A percentile compares a stretch with the other conserved stretches of the same genome.
phyloP scores from a whole-genome alignment of 2,888 invertebrate species.

The Saturnia japonica region DNA sequence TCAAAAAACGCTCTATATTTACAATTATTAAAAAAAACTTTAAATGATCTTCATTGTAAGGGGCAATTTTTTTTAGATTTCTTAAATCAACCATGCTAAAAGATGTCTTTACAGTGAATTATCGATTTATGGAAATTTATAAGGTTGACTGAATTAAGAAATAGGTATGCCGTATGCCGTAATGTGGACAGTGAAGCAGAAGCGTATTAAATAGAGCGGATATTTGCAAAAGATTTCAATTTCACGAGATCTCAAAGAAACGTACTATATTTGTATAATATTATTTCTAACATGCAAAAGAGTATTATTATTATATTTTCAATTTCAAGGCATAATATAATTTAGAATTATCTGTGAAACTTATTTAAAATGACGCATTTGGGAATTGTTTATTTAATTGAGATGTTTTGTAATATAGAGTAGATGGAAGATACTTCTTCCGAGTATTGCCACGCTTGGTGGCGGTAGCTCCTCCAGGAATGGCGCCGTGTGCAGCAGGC shows the following conservation, averaged over 20 bases:
- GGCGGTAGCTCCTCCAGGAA: conserved; percentile 94
- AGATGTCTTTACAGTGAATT: conserved; percentile 10
- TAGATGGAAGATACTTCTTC: conserved; percentile 88
- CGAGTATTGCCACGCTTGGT: conserved; percentile 93
- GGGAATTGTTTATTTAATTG: conserved; percentile 5
- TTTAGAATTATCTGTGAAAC: no score
- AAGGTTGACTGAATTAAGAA: conserved; percentile 18
- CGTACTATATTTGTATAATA: neutral
- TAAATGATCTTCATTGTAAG: neutral
- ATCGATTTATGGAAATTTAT: conserved; percentile 17
- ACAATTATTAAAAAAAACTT: neutral
- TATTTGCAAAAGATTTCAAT: conserved; percentile 8
- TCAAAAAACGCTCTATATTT: neutral
- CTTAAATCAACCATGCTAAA: conserved; percentile 1
- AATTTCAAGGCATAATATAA: neutral
- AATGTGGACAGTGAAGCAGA: neutral
- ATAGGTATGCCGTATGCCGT: neutral
- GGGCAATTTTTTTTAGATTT: neutral
- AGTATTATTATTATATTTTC: neutral
- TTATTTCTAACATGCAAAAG: neutral
- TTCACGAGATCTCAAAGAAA: neutral
- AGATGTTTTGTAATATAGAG: conserved; percentile 46
- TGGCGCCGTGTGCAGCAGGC: conserved; percentile 97
- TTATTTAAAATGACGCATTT: no score
- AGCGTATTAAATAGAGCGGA: conserved; percentile 11